A percentile compares a stretch with the other conserved stretches of the same genome.
Conservation (phyloP, 2,797 vertebrate species). For the Manis pentadactyla region DNA sequence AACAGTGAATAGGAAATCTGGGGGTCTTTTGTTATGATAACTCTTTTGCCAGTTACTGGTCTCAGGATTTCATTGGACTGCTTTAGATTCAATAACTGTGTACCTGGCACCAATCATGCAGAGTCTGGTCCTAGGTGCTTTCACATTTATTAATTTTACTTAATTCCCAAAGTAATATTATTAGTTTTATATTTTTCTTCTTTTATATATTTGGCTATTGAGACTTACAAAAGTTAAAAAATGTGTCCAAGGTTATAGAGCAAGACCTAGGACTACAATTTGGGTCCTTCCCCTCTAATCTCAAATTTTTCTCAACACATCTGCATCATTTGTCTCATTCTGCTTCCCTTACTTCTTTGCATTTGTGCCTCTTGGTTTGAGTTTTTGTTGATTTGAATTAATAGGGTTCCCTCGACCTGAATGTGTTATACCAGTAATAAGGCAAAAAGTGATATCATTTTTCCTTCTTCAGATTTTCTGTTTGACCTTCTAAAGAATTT, state of each 20-base stretch:
- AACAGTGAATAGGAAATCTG: not conserved
- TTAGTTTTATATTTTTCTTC: not conserved
- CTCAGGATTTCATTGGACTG: not conserved
- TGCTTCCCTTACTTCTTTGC: not conserved
- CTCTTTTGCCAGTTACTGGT: not conserved
- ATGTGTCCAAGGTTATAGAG: not conserved
- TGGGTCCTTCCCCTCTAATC: not conserved
- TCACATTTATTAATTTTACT: not conserved
- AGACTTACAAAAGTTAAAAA: not conserved
- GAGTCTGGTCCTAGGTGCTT: not conserved
- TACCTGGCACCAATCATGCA: not conserved
- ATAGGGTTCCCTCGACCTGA: not conserved
- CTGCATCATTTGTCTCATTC: not conserved
- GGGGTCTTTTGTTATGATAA: not conserved
- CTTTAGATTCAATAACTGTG: not conserved
- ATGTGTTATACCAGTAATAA: not conserved
- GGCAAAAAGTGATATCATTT: not conserved
- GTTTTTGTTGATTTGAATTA: constrained; percentile 6
- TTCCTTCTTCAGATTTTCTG: not conserved
- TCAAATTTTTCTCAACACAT: not conserved
- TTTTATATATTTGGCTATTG: not conserved
- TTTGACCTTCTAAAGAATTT: not conserved
- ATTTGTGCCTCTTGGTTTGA: not conserved
- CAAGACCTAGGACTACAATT: not conserved
- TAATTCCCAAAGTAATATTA: not conserved